Evolutionary conservation across 2,113 vertebrate genomes (phyloP), one percentile per base, ranked within the genome.

Genomic region (Melospiza melodia): DNA sequence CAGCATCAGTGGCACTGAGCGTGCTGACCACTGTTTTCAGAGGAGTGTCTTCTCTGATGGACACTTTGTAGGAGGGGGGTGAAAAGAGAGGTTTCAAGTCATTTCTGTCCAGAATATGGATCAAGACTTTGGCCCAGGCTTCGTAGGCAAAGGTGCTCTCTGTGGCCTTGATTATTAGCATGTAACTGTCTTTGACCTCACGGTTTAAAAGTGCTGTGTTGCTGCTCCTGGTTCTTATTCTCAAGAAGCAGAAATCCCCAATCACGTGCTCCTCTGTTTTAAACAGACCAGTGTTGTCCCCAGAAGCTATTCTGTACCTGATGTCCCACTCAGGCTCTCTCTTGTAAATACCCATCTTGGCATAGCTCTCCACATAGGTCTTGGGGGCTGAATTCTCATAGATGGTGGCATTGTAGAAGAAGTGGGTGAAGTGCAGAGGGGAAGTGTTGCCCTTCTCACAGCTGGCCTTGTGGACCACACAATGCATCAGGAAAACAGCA

Each of bases 41-140:
- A 27, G 98, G 98, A 15, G 96, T 93, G 82, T 99, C 99, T 90
- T 99, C 99, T 54, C 75, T 97, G 87, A 99, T 97, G 55, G 96
- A 97, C 54, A 98, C 98, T 87, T 97, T 98, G 97, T 99, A 99
- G 1, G 99, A 99, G 5, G 99, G 99, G 0, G 99, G 99, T 82
- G 99, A 99, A 96, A 99, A 99, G 35, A 99, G 99, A 19, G 99
- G 99, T 84, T 99, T 99, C 83, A 99, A 97, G 97, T 99, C 99
- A 49, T 99, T 99, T 85, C 97, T 98, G 96, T 99, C 99, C 62
- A 99, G 98, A 90, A 99, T 98, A 46, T 97, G 98, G 37, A 99
- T 97, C 63, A 98, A 96, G 46, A 99, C 99, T 35, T 98, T 99
- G 11, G 99, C 98, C 97, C 98, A 97, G 4, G 98, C 97, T 93